Conservation (phyloP, 1,140 invertebrate species). For the Drosophila punjabiensis region DNA sequence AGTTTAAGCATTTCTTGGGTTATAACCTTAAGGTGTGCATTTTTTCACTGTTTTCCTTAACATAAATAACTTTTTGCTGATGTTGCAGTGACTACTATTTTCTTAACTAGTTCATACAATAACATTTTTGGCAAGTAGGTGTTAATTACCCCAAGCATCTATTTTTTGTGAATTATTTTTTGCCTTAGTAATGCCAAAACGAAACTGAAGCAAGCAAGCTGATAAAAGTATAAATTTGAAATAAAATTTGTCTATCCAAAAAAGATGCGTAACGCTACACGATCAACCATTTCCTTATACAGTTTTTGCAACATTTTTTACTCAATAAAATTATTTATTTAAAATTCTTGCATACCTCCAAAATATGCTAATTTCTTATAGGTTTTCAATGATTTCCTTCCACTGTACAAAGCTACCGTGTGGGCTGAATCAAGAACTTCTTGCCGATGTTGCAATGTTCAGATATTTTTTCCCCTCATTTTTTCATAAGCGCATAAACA, state of each 20-base stretch:
- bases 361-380: not conserved
- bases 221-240: not conserved
- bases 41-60: not conserved
- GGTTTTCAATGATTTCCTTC: not conserved
- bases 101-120: not conserved
- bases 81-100: not conserved
- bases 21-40: not conserved
- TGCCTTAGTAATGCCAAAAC: not conserved
- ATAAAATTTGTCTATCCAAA: not conserved
- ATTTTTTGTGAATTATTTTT: conserved; percentile 8
- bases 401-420: conserved; percentile 38
- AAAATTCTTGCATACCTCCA: too few relatives aligned
- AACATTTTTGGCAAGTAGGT: conserved; percentile 15
- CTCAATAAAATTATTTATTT: too few relatives aligned
- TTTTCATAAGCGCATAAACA: conserved; percentile 41
- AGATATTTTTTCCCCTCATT: conserved; percentile 32
- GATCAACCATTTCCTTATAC: not conserved
- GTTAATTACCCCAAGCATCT: not conserved
- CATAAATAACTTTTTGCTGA: not conserved
- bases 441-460: conserved; percentile 62
- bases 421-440: conserved; percentile 64
- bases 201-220: not conserved
- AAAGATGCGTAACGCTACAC: not conserved
- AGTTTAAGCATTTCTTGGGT: not conserved
- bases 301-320: too few relatives aligned